A percentile compares a stretch with the other conserved stretches of the same genome.
phyloP scores from a whole-genome alignment of 1,140 invertebrate genomes.

The Sinella curviseta region DNA sequence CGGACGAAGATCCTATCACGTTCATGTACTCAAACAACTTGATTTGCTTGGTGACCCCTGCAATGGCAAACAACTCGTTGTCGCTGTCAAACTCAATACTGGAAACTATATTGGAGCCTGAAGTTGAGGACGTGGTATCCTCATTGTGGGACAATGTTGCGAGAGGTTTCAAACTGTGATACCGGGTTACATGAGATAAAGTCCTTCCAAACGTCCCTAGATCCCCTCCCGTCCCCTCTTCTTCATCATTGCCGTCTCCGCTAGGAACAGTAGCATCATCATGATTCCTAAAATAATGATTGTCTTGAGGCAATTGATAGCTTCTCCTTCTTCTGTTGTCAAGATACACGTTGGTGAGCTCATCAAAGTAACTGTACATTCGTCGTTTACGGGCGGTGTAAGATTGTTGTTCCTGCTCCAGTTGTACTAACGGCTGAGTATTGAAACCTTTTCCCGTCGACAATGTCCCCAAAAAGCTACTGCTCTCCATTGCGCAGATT shows the following conservation, averaged over 20 bases:
- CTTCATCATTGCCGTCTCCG: not conserved
- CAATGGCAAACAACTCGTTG: constrained; percentile 92
- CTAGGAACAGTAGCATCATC: constrained; percentile 50
- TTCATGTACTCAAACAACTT: constrained; percentile 88
- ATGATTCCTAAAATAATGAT: constrained; percentile 46
- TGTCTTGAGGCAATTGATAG: constrained; percentile 63
- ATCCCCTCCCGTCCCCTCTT: constrained; percentile 53
- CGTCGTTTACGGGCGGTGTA: constrained; percentile 69
- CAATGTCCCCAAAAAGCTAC: too few species aligned
- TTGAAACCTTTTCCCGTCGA: not conserved
- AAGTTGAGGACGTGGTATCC: constrained; percentile 77
- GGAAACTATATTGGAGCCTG: constrained; percentile 88
- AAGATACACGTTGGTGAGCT: constrained; percentile 86
- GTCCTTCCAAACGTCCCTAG: constrained; percentile 81
- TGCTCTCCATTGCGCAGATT: not conserved
- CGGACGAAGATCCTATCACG: constrained; percentile 72
- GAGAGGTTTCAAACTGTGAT: constrained; percentile 73
- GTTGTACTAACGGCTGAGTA: constrained; percentile 51
- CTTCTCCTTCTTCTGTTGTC: constrained; percentile 69
- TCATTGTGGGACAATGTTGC: constrained; percentile 70
- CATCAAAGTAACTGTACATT: constrained; percentile 84
- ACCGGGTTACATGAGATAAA: constrained; percentile 83
- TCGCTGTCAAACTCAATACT: constrained; percentile 97
- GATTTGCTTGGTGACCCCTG: constrained; percentile 91
- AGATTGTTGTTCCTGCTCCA: constrained; percentile 52